phyloP scores from a whole-genome alignment of 2,888 invertebrate genomes.

The Allacma fusca region DNA sequence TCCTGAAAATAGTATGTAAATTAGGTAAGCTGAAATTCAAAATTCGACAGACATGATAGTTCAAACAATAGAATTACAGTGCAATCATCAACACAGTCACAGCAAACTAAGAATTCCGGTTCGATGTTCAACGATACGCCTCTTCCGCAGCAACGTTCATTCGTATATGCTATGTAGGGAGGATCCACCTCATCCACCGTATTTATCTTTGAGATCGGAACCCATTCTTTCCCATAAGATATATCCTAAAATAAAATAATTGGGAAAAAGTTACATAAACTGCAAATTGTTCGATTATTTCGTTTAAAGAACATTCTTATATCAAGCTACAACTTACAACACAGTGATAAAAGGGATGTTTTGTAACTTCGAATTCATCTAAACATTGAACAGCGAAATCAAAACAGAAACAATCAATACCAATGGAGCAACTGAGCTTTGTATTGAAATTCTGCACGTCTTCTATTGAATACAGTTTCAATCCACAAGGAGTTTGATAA shows the following conservation, averaged over 20 bases:
- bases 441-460: conserved; percentile 82
- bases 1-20: conserved; percentile 69
- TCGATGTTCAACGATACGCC: conserved; percentile 85
- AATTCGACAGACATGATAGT: too few relatives aligned
- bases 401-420: conserved; percentile 91
- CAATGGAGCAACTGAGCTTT: conserved; percentile 74
- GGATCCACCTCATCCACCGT: conserved; percentile 83
- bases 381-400: conserved; percentile 80
- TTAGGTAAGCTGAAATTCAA: too few relatives aligned
- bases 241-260: conserved; percentile 68
- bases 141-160: conserved; percentile 81
- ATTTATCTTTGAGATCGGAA: conserved; percentile 89
- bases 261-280: neutral
- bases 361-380: conserved; percentile 74
- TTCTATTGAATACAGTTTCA: conserved; percentile 74
- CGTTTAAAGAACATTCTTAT: too few relatives aligned
- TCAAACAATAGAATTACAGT: conserved; percentile 71
- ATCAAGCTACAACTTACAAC: neutral
- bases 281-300: neutral
- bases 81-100: conserved; percentile 93
- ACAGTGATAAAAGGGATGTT: neutral
- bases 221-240: conserved; percentile 81
- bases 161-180: conserved; percentile 85
- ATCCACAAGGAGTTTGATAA: conserved; percentile 82
- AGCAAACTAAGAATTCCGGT: conserved; percentile 85